Evolutionary conservation across 2,797 vertebrate species (phyloP).

Genomic region (Sebastes vulpes): DNA sequence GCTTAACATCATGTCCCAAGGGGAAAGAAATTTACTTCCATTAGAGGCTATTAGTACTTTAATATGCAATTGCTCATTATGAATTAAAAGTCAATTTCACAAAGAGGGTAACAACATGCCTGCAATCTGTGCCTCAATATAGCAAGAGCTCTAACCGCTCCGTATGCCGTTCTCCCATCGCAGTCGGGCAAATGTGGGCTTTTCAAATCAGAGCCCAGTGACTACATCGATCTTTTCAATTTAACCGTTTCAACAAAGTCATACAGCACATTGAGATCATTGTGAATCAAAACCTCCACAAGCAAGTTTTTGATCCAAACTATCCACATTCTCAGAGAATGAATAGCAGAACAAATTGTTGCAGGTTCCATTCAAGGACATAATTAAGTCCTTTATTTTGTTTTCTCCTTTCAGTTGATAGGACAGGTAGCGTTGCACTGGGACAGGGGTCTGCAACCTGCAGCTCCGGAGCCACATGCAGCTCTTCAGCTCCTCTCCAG

Average conservation of each 20-base stretch:
- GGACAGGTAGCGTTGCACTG: background rate
- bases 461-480: too few relatives aligned
- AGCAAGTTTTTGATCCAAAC: background rate
- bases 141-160: constrained; percentile 40
- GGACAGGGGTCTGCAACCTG: too few relatives aligned
- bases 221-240: constrained; percentile 15
- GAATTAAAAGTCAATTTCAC: constrained; percentile 76
- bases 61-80: constrained; percentile 68
- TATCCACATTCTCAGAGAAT: background rate
- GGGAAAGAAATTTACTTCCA: constrained; percentile 61
- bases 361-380: background rate
- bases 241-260: constrained; percentile 20
- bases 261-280: background rate
- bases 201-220: constrained; percentile 6
- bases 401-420: background rate
- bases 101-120: constrained; percentile 58
- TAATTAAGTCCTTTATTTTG: background rate
- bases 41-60: constrained; percentile 69
- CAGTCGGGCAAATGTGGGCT: background rate
- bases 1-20: constrained; percentile 32
- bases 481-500: too few relatives aligned
- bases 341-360: background rate
- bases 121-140: constrained; percentile 41
- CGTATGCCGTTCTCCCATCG: background rate
- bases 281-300: constrained; percentile 5